These are phyloP conservation scores for Promerops cafer DNA, from an alignment of 2,113 vertebrate species.

Conservation along the genomic window DNA sequence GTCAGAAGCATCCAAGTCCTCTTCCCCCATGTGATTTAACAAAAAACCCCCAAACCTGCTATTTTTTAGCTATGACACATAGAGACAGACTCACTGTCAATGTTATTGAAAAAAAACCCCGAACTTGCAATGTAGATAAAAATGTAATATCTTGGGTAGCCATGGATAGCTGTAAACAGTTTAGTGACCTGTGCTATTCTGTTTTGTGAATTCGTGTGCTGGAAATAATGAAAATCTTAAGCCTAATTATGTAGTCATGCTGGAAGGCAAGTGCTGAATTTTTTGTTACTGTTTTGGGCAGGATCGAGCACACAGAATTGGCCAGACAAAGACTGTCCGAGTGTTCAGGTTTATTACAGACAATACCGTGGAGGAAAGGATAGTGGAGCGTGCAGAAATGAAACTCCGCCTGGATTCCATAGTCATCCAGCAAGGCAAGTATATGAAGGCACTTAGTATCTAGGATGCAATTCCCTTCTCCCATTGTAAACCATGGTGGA, in stretches of 20 bases:
- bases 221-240: not conserved
- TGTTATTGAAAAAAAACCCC: not conserved
- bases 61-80: not conserved
- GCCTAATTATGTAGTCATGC: too few relatives aligned
- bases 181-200: not conserved
- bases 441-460: accelerated
- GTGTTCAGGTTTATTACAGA: slow-evolving; percentile 98
- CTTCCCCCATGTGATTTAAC: not conserved
- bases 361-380: slow-evolving; percentile 96
- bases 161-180: not conserved
- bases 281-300: slow-evolving; percentile 2
- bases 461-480: not conserved
- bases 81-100: accelerated
- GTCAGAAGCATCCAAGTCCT: not conserved
- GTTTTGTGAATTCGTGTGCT: not conserved
- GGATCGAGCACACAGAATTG: slow-evolving; percentile 98
- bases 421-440: slow-evolving; percentile 94
- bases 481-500: not conserved
- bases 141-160: not conserved
- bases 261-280: not conserved
- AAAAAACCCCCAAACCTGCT: not conserved
- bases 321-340: slow-evolving; percentile 92
- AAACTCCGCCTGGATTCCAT: slow-evolving; percentile 96
- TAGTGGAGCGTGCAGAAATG: slow-evolving; percentile 96
- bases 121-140: not conserved